Percentiles rank a stretch among this genome's conserved stretches.
Conservation (phyloP, 2,888 invertebrate genomes). For the Cataglyphis livida region DNA sequence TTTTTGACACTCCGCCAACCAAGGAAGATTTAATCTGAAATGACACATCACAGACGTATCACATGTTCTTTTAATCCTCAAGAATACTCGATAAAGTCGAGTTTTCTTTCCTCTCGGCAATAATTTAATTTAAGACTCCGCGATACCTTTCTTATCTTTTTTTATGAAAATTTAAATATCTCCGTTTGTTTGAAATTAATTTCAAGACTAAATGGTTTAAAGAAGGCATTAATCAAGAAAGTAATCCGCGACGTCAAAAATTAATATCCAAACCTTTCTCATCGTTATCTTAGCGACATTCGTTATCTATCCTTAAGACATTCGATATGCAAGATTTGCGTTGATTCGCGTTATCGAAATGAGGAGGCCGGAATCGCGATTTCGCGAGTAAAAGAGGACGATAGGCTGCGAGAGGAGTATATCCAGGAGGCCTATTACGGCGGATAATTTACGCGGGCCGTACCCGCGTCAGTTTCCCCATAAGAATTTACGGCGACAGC, state of each 20-base stretch:
- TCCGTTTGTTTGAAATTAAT: neutral
- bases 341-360: slow-evolving; percentile 26
- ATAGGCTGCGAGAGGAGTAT: slow-evolving; percentile 3
- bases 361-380: slow-evolving; percentile 7
- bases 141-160: neutral
- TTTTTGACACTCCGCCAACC: slow-evolving; percentile 16
- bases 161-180: neutral
- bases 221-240: neutral
- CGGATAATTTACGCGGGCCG: slow-evolving; percentile 61
- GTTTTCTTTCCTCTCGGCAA: neutral
- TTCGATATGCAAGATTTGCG: slow-evolving; percentile 1
- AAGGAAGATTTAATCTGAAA: slow-evolving; percentile 29
- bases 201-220: neutral
- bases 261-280: neutral
- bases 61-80: neutral
- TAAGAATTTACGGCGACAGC: slow-evolving; percentile 57
- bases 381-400: slow-evolving; percentile 6
- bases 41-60: neutral
- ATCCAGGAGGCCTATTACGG: slow-evolving; percentile 61
- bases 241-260: neutral
- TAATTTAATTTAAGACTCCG: neutral
- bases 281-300: neutral
- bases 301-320: neutral
- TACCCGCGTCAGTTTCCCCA: slow-evolving; percentile 50
- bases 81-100: neutral